Evolutionary conservation across 2,113 vertebrate species (phyloP).

Genomic region (Haemorhous mexicanus): DNA sequence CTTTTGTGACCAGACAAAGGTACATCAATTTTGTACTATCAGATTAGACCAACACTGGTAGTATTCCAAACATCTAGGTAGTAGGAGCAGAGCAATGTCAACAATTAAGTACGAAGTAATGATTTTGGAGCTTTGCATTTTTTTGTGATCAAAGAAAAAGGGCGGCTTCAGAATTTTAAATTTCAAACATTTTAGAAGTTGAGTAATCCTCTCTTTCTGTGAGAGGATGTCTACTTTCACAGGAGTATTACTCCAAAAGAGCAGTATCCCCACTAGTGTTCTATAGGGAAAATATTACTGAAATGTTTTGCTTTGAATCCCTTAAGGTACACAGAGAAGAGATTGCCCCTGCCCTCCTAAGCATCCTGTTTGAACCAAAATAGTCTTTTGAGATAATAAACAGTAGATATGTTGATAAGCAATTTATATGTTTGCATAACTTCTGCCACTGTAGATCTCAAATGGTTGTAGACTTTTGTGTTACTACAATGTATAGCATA

Average conservation of each 20-base stretch:
- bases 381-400: not conserved
- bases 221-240: not conserved
- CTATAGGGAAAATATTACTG: not conserved
- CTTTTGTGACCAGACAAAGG: not conserved
- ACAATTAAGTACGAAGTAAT: not conserved
- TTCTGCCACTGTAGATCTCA: not conserved
- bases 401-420: not conserved
- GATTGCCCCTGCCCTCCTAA: not conserved
- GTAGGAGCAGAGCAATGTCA: not conserved
- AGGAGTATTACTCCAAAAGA: not conserved
- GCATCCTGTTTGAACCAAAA: not conserved
- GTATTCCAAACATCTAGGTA: not conserved
- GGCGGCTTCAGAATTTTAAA: not conserved
- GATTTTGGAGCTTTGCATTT: not conserved
- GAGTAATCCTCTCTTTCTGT: not conserved
- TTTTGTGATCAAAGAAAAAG: not conserved
- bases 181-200: not conserved
- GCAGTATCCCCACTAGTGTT: not conserved
- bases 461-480: not conserved
- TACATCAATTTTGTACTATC: not conserved
- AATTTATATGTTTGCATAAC: not conserved
- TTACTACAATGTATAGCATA: not conserved
- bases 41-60: not conserved
- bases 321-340: not conserved
- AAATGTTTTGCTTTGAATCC: not conserved